Base-by-base conservation (phyloP, 1,140 invertebrate species). In the Vollenhovia emeryi region DNA sequence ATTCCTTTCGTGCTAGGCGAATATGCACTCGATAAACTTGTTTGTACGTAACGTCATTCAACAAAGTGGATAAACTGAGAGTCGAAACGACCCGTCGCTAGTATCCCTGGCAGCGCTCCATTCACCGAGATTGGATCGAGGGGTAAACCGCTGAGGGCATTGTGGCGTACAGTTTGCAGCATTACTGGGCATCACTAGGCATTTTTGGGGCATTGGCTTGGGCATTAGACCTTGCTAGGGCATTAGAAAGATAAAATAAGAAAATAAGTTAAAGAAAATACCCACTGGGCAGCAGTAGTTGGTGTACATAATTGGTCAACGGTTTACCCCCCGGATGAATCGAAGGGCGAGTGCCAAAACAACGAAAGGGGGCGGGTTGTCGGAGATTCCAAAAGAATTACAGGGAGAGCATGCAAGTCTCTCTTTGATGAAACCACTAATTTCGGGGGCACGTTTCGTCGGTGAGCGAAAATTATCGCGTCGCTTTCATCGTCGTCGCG, bases 361-460 rank as follows among this genome's bases (percentile, higher is more conserved):
- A 18, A 21, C 48, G 48, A 27, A 52, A 59, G 15, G 27, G 64
- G 52, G 60, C 71, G 71, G 9, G 60, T 45, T 36, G 66, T 50
- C 59, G n/a, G 64, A 71, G 48, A 33, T 40, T 43, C 43, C 4
- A 24, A n/a, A n/a, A 11, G n/a, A 40, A 59, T n/a, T n/a, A n/a
- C n/a, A n/a, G 40, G 15, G 40, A 7, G 43, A 43, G 11, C 11
- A 13, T 43, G 43, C 43, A 43, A 27, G 78, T 71, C 60, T 71
- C 60, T 71, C 55, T 74, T 87, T 69, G 84, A 78, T 84, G 76
- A 76, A 87, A n/a, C 79, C 68, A 84, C 79, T 87, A 87, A 87
- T 88, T 88, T 88, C 48, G n/a, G 50, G 21, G 68, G 21, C 50
- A 75, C 73, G 60, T 74, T 85, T 86, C 55, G 66, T 45, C 33